Base-by-base conservation (phyloP, 2,113 vertebrate genomes). In the Cettia cetti region DNA sequence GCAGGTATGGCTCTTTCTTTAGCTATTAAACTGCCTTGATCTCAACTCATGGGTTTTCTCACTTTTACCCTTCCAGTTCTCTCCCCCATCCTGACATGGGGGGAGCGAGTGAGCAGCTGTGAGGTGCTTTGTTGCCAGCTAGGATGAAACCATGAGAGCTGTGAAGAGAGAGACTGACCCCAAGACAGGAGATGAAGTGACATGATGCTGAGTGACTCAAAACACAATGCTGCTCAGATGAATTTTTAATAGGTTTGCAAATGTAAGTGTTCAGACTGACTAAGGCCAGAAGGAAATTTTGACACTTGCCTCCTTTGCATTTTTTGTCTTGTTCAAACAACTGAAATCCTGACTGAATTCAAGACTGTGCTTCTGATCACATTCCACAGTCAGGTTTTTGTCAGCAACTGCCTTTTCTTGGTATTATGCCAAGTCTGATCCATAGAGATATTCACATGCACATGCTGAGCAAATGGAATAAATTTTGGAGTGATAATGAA, bases 381-480 rank as follows among this genome's bases (percentile, higher is more conserved):
- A 13, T 78, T 90, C 39, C 23, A 47, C 35, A 52, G 31, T 79
- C 16, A 79, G 6, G 24, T 35, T 82, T 82, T 93, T 11, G 2
- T 60, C 68, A 80, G 44, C 49, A 81, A 4, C 49, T 64, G 23
- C 20, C 15, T 65, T 72, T 81, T 42, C 24, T 83, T 69, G 33
- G 4, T 69, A 4, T 31, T 71, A 20, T 4, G 47, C 6, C 54
- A 77, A 37, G 27, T 54, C 35, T 84, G 10, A 10, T 78, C 40
- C 11, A 6, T 5, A 47, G 59, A 80, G 39, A 39, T 0, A 0
- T 70, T 82, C 30, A 16, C 6, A 7, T 10, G 26, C 21, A n/a
- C 35, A 18, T 6, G 13, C 57, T 70, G 50, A 65, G 40, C 52
- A 71, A 82, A 71, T 23, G 10, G 50, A 31, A 54, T 79, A 10